These are phyloP conservation scores for Ernsta delagoae DNA, from an alignment of 2,888 invertebrate genomes.

Conservation along the genomic window DNA sequence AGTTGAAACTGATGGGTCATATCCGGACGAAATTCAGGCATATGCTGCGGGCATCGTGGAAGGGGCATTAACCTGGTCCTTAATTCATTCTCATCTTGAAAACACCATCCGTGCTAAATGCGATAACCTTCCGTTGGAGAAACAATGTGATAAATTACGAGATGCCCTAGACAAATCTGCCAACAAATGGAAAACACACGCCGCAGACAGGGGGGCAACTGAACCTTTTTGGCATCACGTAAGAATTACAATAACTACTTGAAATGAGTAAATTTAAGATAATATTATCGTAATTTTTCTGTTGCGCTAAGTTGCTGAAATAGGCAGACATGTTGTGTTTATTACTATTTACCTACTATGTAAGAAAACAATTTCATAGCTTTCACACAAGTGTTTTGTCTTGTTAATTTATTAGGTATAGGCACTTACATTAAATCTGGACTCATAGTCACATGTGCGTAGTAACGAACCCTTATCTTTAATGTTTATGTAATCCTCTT, in stretches of 20 bases:
- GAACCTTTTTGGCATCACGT: slow-evolving; percentile 95
- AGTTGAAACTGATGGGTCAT: slow-evolving; percentile 89
- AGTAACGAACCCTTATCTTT: not conserved
- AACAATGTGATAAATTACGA: slow-evolving; percentile 87
- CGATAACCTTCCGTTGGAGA: slow-evolving; percentile 71
- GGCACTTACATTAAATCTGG: no score
- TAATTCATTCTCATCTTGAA: slow-evolving; percentile 91
- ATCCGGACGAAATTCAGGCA: slow-evolving; percentile 92
- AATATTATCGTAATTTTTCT: no score
- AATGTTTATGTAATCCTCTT: not conserved
- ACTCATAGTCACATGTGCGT: not conserved
- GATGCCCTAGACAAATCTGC: slow-evolving; percentile 87
- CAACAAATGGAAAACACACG: slow-evolving; percentile 85
- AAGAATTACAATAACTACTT: no score
- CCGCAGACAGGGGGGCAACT: slow-evolving; percentile 66
- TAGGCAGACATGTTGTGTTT: no score
- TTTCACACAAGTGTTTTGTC: no score
- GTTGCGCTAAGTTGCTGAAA: no score
- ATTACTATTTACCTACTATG: no score
- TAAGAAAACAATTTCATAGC: no score
- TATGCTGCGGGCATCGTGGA: slow-evolving; percentile 94
- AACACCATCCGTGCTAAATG: slow-evolving; percentile 86
- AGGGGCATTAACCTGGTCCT: slow-evolving; percentile 91
- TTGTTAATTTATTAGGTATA: no score
- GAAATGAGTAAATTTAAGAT: no score